Base-by-base conservation (phyloP, 2,113 vertebrate species). In the Taurulus bubalis region DNA sequence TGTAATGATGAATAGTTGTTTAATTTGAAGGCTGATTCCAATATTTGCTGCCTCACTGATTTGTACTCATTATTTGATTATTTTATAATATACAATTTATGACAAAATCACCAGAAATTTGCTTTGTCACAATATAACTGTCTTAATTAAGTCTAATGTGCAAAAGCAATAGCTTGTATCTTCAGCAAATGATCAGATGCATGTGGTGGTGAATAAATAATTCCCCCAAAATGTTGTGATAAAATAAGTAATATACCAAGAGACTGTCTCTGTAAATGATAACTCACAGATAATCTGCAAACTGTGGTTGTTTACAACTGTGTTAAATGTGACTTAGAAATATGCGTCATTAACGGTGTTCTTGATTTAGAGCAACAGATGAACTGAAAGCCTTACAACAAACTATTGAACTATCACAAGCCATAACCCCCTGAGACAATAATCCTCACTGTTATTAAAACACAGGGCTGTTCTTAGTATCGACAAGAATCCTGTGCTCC, bases 301-400 rank as follows among this genome's bases (percentile, higher is more conserved):
- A 68, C 22, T 71, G 9, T 55, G 26, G 34, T 68, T 76, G 68
- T 87, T 83, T 81, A 80, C 67, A 60, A 68, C 78, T 38, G 60
- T 28, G 69, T 63, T 42, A 18, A 42, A 62, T 72, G 20, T 20
- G 51, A 69, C 53, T 68, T 69, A 28, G 26, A 86, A 42, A 66
- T 26, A 38, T 85, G 67, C 38, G 78, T 85, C 75, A 80, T 64
- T 64, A 20, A 22, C 16, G 12, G 28, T 77, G 74, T 56, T 72
- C 71, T 69, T 24, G 65, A 82, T 79, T 38, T 56, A 26, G 66
- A 87, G 85, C 85, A 91, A 92, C 89, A 86, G 83, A 87, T 87
- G 47, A 85, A 85, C 24, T 64, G 80, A 85, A 91, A 93, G 88
- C 89, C 92, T 89, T 89, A 87, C 2, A 49, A 83, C 28, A 55